Conservation (phyloP, 2,113 vertebrate genomes). For the Pimephales promelas region DNA sequence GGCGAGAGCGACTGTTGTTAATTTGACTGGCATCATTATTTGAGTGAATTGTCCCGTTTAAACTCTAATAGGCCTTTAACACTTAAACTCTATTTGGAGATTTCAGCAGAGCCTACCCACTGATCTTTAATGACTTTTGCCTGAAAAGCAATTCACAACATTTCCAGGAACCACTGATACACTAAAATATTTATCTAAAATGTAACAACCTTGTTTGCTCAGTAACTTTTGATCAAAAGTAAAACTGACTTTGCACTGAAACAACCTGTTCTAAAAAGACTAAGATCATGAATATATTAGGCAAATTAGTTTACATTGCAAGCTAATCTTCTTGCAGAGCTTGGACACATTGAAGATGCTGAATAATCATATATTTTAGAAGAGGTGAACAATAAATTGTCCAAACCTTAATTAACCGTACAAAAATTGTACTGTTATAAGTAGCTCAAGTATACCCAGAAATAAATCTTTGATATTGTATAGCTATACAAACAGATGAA, state of each 20-base stretch:
- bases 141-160: neutral
- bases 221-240: neutral
- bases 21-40: slow-evolving; percentile 14
- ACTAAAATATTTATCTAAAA: neutral
- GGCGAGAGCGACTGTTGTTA: slow-evolving; percentile 9
- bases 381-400: neutral
- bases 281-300: neutral
- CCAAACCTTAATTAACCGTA: neutral
- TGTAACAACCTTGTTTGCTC: neutral
- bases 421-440: neutral
- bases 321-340: neutral
- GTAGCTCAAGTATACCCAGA: neutral
- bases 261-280: neutral
- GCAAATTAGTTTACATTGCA: neutral
- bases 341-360: neutral
- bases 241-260: neutral
- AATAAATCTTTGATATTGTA: neutral
- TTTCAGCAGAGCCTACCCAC: neutral
- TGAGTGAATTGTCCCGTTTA: slow-evolving; percentile 4
- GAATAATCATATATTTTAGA: neutral
- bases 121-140: slow-evolving; percentile 2
- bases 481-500: neutral
- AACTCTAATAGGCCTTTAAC: neutral
- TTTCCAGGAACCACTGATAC: neutral
- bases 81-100: neutral